phyloP scores from a whole-genome alignment of 2,888 invertebrate species.

The Bhutanitis thaidina region DNA sequence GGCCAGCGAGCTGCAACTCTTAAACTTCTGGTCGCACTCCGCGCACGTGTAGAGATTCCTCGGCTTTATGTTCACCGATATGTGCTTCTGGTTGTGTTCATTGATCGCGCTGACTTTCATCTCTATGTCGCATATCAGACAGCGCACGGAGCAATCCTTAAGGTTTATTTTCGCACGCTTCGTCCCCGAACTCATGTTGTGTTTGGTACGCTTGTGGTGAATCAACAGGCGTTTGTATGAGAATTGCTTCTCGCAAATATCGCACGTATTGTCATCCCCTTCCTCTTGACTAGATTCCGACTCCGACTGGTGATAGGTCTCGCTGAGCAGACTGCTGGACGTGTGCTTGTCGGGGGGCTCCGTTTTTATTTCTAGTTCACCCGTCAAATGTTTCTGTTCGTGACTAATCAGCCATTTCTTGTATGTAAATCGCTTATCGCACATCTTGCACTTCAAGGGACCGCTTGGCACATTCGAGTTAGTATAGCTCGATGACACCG shows the following conservation, averaged over 20 bases:
- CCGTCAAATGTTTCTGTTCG: slow-evolving; percentile 39
- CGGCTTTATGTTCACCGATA: slow-evolving; percentile 58
- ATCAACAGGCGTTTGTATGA: slow-evolving; percentile 61
- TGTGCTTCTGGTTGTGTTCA: slow-evolving; percentile 68
- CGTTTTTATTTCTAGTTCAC: slow-evolving; percentile 40
- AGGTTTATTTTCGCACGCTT: slow-evolving; percentile 64
- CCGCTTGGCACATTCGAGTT: slow-evolving; percentile 30
- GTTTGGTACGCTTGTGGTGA: slow-evolving; percentile 68
- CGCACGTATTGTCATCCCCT: slow-evolving; percentile 64
- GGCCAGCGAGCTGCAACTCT: slow-evolving; percentile 60
- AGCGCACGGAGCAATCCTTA: slow-evolving; percentile 66
- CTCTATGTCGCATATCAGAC: slow-evolving; percentile 66
- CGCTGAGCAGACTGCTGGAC: slow-evolving; percentile 39
- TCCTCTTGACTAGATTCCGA: slow-evolving; percentile 66
- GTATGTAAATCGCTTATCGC: slow-evolving; percentile 64
- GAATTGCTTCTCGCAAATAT: slow-evolving; percentile 72
- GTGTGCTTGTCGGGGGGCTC: slow-evolving; percentile 47
- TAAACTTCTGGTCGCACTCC: slow-evolving; percentile 61
- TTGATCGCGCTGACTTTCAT: slow-evolving; percentile 68
- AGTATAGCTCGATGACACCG: slow-evolving; percentile 45
- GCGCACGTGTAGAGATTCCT: slow-evolving; percentile 68
- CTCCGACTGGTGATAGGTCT: slow-evolving; percentile 40
- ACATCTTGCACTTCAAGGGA: slow-evolving; percentile 47
- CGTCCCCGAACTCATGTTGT: slow-evolving; percentile 63
- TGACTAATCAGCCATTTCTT: slow-evolving; percentile 52